These are phyloP conservation scores for Hystrix cristata DNA, from an alignment of 2,113 vertebrate species.

Conservation along the genomic window DNA sequence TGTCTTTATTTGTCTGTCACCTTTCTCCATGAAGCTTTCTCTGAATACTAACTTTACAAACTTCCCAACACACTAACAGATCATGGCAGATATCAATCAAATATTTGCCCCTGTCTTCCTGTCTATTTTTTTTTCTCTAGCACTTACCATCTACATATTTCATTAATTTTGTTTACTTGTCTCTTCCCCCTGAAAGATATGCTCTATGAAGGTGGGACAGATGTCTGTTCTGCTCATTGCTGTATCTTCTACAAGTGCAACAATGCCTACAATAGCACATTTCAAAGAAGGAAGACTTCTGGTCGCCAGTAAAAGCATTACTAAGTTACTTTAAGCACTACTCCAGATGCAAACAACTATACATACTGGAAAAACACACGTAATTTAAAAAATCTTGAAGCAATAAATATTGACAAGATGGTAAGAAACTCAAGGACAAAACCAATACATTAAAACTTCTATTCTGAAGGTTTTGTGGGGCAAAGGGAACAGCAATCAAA, in stretches of 20 bases:
- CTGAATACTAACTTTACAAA: neutral
- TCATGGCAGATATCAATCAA: no score
- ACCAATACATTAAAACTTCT: neutral
- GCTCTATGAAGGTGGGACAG: neutral
- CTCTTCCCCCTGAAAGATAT: neutral
- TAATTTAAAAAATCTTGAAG: neutral
- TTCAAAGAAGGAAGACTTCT: neutral
- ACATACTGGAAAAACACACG: neutral
- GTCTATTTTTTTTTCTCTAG: neutral
- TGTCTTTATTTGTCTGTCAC: neutral
- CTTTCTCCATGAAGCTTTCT: neutral
- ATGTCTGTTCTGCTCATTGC: neutral
- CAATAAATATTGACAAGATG: slow-evolving; percentile 30
- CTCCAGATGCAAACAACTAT: slow-evolving; percentile 32
- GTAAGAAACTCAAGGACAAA: slow-evolving; percentile 54
- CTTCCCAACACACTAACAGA: neutral
- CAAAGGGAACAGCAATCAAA: slow-evolving; percentile 59
- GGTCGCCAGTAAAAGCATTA: neutral
- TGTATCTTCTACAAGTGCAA: neutral
- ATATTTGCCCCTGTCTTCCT: neutral
- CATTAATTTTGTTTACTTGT: neutral
- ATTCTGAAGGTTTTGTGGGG: neutral
- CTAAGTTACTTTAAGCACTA: slow-evolving; percentile 27
- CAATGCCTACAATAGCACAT: neutral
- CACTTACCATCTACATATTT: neutral